These are phyloP conservation scores for Morone chrysops DNA, from an alignment of 2,113 vertebrate species.

Conservation along the genomic window DNA sequence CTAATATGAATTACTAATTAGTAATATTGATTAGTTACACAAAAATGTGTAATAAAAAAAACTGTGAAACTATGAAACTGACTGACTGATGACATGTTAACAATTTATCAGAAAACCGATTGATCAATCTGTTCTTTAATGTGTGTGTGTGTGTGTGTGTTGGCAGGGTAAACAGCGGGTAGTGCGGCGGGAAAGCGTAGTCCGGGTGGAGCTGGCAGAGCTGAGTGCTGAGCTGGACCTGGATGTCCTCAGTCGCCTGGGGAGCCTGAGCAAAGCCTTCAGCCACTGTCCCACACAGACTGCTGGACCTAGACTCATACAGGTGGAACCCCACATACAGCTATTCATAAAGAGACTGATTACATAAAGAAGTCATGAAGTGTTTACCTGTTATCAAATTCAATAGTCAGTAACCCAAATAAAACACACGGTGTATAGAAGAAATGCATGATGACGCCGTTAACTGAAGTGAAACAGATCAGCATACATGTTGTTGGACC, in stretches of 20 bases:
- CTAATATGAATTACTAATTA: too few species aligned
- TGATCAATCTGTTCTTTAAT: neutral
- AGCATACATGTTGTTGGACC: neutral
- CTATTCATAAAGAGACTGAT: neutral
- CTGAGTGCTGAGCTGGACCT: constrained; percentile 84
- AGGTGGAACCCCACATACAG: constrained; percentile 56
- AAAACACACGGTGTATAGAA: neutral
- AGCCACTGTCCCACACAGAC: constrained; percentile 73
- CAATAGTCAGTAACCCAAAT: neutral
- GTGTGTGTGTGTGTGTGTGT: neutral
- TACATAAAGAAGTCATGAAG: neutral
- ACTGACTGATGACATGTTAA: neutral
- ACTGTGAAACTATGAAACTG: too few species aligned
- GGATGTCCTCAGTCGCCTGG: constrained; percentile 82
- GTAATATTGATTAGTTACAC: neutral
- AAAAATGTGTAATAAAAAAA: neutral
- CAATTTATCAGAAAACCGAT: neutral
- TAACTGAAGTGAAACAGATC: constrained; percentile 5
- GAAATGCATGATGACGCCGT: neutral
- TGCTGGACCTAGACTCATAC: constrained; percentile 49
- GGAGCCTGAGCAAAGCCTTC: constrained; percentile 77
- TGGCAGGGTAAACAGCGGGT: constrained; percentile 81
- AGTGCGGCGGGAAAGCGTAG: constrained; percentile 75
- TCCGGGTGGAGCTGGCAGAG: constrained; percentile 82
- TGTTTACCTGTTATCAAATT: neutral